Base-by-base conservation (phyloP, 2,888 invertebrate genomes). In the Coronaproctus castanopsis region DNA sequence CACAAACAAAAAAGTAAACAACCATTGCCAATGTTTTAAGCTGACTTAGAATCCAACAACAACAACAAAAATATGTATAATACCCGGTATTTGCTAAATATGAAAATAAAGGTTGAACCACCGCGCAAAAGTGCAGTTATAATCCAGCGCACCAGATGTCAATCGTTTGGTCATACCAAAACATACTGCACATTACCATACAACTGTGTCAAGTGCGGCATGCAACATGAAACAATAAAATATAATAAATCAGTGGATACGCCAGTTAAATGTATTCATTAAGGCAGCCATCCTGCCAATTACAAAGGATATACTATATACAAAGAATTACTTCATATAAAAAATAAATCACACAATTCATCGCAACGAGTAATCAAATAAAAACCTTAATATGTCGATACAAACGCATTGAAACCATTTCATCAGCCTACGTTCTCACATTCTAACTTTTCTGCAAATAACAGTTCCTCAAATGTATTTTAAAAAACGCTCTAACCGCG, bases 121-220 rank as follows among this genome's bases (percentile, higher is more conserved):
- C 71, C 71, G 1, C 61, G 66, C 18, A 22, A 24, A 3, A 72
- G 71, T 59, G 59, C 64, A 1, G 70, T 64, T 50, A 63, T 65
- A 1, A 58, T 62, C 1, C 75, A 75, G 61, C 75, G 75, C 64
- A 67, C 70, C 60, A 69, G 71, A 21, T 75, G 75, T 63, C 75
- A 75, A 62, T 69, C 68, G 61, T 75, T 73, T 71, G 74, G 74
- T 0, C 75, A 75, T 60, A 67, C 71, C 1, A 71, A 73, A 62
- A 68, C 71, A 20, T 72, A 70, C 64, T 74, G 75, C 58, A 69
- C 69, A 18, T 72, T 71, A 1, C 50, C 63, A 18, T 56, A 70
- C 2, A 71, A 67, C 56, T 63, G 63, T 57, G 62, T 63, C n/a
- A 64, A 64, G 53, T 64, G 63, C 52, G 64, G 57, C 52, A 58